Evolutionary conservation across 2,113 vertebrate genomes (phyloP), one percentile per base, ranked within the genome.

Genomic region (Phoenicopterus ruber): DNA sequence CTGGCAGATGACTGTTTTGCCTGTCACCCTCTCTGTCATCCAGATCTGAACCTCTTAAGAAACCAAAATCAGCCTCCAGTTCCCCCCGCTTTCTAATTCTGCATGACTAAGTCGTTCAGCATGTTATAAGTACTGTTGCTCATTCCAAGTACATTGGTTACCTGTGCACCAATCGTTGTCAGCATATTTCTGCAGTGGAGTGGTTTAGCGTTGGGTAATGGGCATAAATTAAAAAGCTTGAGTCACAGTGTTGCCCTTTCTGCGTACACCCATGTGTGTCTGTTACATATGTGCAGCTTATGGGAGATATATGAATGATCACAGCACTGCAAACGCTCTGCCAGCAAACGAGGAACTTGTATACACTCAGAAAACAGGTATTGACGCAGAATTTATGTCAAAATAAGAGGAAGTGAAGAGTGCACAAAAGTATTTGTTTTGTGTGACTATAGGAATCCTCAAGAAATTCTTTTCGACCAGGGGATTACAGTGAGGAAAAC

Each of bases 171-270:
- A 13, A 9, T 40, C 74, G 5, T 22, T 92, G 88, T 36, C 91
- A 82, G 91, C 85, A 16, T 59, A 58, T 88, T 93, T 86, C 79
- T 90, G 55, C 82, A 72, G 78, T 58, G 70, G 49, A 42, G 65
- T 90, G 54, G 19, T 36, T 95, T 21, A 19, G 71, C 4, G 0
- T 71, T 87, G 87, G 81, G 63, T 62, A 95, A 93, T 28, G 55
- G 90, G 8, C 73, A 76, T 31, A 38, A 92, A 93, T 95, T 57
- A 92, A 91, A 47, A 21, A 2, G 2, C 16, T 24, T 97, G 96
- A 97, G 90, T 97, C 96, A 96, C 24, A 28, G 71, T 7, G 4
- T 50, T 93, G 81, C 86, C 95, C 84, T 96, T 73, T 96, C 70
- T 94, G 90, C 66, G 17, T 65, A 46, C 86, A 57, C 95, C 97